These are phyloP conservation scores for Sabellastarte sp. DNA, from an alignment of 2,888 invertebrate genomes.

Conservation along the genomic window DNA sequence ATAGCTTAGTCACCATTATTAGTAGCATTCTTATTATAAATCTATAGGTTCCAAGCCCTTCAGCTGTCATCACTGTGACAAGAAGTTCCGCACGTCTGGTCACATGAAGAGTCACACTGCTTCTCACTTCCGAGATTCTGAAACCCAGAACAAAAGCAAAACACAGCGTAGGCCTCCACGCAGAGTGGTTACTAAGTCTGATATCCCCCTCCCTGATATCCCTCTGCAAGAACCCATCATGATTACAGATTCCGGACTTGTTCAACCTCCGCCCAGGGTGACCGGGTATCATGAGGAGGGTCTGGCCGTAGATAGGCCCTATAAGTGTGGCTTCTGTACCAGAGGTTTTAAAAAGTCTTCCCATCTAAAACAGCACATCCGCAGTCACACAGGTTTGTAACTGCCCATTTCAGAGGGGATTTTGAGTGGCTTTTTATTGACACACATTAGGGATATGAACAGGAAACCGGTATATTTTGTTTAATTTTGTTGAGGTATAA, in stretches of 20 bases:
- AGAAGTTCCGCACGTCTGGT: slow-evolving; percentile 56
- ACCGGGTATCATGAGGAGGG: slow-evolving; percentile 44
- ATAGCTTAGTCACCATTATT: no score
- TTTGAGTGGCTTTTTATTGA: no score
- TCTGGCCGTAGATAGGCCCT: slow-evolving; percentile 58
- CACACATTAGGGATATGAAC: no score
- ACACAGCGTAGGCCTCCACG: neutral
- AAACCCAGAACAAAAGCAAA: neutral
- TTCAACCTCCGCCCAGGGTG: no score
- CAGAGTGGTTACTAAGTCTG: slow-evolving; percentile 22
- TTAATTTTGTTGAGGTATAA: no score
- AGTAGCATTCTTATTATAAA: no score
- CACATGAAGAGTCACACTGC: slow-evolving; percentile 52
- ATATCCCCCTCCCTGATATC: slow-evolving; percentile 57
- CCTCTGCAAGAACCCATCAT: slow-evolving; percentile 65
- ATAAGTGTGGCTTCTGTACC: slow-evolving; percentile 55
- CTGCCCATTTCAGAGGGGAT: no score
- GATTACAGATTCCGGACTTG: slow-evolving; percentile 63
- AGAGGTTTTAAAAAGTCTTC: slow-evolving; percentile 65
- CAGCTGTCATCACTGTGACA: slow-evolving; percentile 54
- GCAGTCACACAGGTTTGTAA: slow-evolving; percentile 59
- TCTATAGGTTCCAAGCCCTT: slow-evolving; percentile 60
- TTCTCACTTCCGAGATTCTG: slow-evolving; percentile 42
- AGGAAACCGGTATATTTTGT: no score
- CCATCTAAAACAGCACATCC: slow-evolving; percentile 64